Conservation (phyloP, 2,797 vertebrate species). For the Schizopygopsis pylzovi region DNA sequence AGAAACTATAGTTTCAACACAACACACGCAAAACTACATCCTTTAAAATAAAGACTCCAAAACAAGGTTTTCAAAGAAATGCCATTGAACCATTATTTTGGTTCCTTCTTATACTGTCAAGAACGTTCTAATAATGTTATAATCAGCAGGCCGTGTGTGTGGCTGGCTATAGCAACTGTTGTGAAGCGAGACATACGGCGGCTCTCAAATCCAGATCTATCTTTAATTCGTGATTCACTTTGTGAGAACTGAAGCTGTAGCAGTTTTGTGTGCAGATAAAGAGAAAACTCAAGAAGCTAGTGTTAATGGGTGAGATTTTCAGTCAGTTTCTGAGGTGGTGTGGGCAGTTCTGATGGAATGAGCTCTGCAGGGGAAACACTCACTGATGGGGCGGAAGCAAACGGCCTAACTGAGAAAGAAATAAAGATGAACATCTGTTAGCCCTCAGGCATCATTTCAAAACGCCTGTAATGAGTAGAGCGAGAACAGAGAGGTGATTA, state of each 20-base stretch:
- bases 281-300: not conserved
- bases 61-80: too few relatives aligned
- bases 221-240: constrained; percentile 14
- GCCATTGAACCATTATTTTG: too few relatives aligned
- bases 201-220: not conserved
- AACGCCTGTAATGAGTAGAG: constrained; percentile 65
- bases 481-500: constrained; percentile 8
- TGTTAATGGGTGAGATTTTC: constrained; percentile 7
- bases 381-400: constrained; percentile 56
- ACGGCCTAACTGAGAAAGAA: constrained; percentile 49
- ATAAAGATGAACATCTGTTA: constrained; percentile 75
- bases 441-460: constrained; percentile 73
- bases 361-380: constrained; percentile 54
- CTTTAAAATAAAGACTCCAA: too few relatives aligned
- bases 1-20: not conserved
- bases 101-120: too few relatives aligned
- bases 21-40: too few relatives aligned
- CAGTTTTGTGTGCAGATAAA: not conserved
- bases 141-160: too few relatives aligned
- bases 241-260: constrained; percentile 37
- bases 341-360: constrained; percentile 60
- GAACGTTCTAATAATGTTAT: too few relatives aligned
- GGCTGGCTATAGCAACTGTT: not conserved
- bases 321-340: constrained; percentile 44
- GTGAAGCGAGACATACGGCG: not conserved